Percentiles rank a stretch among this genome's conserved stretches.
Conservation (phyloP, 64 coral and sea anemone genomes). For the Catalaphyllia jardinei region DNA sequence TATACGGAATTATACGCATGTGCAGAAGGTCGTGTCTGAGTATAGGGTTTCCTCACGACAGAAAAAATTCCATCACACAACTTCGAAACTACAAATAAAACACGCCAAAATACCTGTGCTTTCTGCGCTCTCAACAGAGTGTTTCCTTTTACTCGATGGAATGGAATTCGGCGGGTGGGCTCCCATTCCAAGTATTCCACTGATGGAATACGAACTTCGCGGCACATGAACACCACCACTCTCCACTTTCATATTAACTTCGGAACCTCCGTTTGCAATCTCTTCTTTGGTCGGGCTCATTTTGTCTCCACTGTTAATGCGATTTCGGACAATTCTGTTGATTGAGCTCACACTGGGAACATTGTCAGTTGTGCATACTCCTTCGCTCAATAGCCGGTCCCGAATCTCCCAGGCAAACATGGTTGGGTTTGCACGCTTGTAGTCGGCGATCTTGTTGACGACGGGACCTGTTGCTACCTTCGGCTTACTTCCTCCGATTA, state of each 20-base stretch:
- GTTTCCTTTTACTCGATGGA: conserved; percentile 82
- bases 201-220: conserved; percentile 95
- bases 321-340: conserved; percentile 97
- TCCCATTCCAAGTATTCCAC: conserved; percentile 91
- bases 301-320: conserved; percentile 90
- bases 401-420: conserved; percentile 99
- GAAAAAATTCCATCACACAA: conserved; percentile 33
- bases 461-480: conserved; percentile 97
- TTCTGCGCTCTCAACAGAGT: conserved; percentile 93
- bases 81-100: not conserved
- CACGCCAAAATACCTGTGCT: conserved; percentile 84
- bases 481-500: conserved; percentile 98
- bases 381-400: conserved; percentile 92
- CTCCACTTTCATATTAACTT: conserved; percentile 52
- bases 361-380: conserved; percentile 82
- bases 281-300: conserved; percentile 62
- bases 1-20: not conserved
- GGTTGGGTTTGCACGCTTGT: conserved; percentile 95
- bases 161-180: conserved; percentile 53
- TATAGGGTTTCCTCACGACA: conserved; percentile 7
- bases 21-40: not conserved
- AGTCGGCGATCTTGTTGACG: conserved; percentile 92
- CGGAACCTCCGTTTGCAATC: conserved; percentile 29
- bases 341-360: conserved; percentile 99
- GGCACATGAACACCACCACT: conserved; percentile 70